A percentile compares a stretch with the other conserved stretches of the same genome.
Evolutionary conservation across 2,113 vertebrate species (phyloP).

Genomic region (Pleuronectes platessa): DNA sequence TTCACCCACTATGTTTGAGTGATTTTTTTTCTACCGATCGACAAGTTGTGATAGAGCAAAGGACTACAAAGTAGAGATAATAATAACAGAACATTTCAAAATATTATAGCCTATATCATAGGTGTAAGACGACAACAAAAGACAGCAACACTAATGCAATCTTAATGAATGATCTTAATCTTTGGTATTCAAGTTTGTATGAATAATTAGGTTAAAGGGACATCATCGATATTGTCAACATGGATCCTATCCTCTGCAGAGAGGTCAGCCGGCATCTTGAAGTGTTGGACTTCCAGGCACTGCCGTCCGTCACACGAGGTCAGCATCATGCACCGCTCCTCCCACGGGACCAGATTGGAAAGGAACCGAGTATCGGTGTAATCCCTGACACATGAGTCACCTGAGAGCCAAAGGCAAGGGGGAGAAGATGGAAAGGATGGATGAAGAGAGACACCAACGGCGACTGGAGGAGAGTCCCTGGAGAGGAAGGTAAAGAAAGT

Average conservation of each 20-base stretch:
- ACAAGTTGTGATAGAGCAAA: no score
- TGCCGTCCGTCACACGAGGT: constrained; percentile 23
- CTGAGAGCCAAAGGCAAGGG: constrained; percentile 21
- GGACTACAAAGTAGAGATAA: no score
- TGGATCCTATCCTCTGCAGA: constrained; percentile 1
- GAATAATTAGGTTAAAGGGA: background rate
- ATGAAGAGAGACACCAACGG: constrained; percentile 22
- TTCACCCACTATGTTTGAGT: no score
- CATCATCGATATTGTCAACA: background rate
- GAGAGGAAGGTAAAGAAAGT: constrained; percentile 20
- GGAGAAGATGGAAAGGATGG: constrained; percentile 27
- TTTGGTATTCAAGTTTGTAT: background rate
- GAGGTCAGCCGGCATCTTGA: constrained; percentile 8
- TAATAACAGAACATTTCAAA: no score
- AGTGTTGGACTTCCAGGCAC: constrained; percentile 4
- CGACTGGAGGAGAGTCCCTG: background rate
- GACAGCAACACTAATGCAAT: background rate
- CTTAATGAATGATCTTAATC: background rate
- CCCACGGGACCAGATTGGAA: constrained; percentile 33
- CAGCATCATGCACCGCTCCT: constrained; percentile 23
- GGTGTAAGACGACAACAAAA: background rate
- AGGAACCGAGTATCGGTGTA: constrained; percentile 59
- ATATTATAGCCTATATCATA: no score
- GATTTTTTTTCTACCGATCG: no score
- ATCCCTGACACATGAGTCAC: constrained; percentile 42